phyloP scores from a whole-genome alignment of 2,888 invertebrate genomes.

The Leptinotarsa rubiginosa region DNA sequence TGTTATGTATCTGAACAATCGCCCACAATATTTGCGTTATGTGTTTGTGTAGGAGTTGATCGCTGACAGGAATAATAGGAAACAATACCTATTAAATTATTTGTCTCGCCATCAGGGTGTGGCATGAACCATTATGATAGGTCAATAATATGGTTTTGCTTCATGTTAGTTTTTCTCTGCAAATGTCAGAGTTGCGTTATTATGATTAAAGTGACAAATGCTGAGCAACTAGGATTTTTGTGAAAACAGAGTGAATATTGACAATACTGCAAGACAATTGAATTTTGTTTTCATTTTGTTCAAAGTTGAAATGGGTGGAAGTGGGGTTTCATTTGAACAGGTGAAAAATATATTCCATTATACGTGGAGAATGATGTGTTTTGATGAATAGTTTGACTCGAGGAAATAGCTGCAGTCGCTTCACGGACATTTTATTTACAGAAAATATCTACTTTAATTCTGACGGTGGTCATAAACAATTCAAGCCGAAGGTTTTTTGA shows the following conservation, averaged over 20 bases:
- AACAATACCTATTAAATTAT: conserved; percentile 16
- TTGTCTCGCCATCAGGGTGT: conserved; percentile 16
- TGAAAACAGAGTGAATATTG: background rate
- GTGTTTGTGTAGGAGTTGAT: conserved; percentile 8
- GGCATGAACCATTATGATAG: background rate
- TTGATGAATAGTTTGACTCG: too few relatives aligned
- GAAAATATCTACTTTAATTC: too few relatives aligned
- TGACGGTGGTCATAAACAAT: too few relatives aligned
- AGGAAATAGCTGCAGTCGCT: too few relatives aligned
- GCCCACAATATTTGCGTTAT: conserved; percentile 8
- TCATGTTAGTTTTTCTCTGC: background rate
- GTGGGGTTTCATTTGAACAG: too few relatives aligned
- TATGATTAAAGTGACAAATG: background rate
- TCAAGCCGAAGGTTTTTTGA: too few relatives aligned
- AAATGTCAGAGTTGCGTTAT: conserved; percentile 1
- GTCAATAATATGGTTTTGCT: conserved; percentile 8
- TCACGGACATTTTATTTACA: too few relatives aligned
- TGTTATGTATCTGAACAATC: background rate
- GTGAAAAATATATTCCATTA: too few relatives aligned
- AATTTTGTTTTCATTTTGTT: too few relatives aligned
- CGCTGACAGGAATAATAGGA: conserved; percentile 5
- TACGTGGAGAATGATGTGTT: too few relatives aligned
- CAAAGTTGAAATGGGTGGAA: too few relatives aligned
- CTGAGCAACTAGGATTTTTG: background rate
- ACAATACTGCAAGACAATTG: too few relatives aligned